Base-by-base conservation (phyloP, 2,888 invertebrate genomes). In the Hylaea fasciaria region DNA sequence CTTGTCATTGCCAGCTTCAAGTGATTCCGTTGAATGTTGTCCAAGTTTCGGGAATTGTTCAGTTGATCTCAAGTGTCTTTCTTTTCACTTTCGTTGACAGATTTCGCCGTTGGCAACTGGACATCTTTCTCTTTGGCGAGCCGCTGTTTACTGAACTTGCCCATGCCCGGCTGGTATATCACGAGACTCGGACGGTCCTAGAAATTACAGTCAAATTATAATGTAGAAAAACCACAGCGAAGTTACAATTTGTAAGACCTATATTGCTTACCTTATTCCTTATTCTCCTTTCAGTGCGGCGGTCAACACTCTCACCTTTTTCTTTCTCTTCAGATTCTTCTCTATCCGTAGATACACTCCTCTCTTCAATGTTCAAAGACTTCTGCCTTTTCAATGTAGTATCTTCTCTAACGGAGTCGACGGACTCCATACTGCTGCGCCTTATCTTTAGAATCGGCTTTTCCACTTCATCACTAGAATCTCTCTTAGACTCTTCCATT, bases 101-200 rank as follows among this genome's bases (percentile, higher is more conserved):
- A 70, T 79, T 87, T 89, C 40, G 78, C 74, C 29, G 76, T 68
- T 49, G 78, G 69, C 13, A 83, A 72, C 52, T 76, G 77, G 28
- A 74, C 63, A 43, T 89, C 92, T 65, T 93, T 93, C 48, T 91
- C 92, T 70, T 93, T 93, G 13, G 92, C 92, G 48, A 93, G 78
- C 49, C 93, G 93, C 71, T 95, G 95, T 80, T 95, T 95, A 73
- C 95, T 94, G 80, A 96, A 95, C 74, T 94, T 94, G n/a, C 96
- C 94, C 96, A 96, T 97, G 17, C 97, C 97, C 0, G 98, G 98
- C 71, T 97, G 95, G 85, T 98, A 98, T 70, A 98, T 96, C 63
- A 96, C 96, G 81, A 97, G 95, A 44, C 97, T 96, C 22, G 98
- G 98, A 43, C 98, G 95, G 89, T 98, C 97, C 95, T 96, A 73